These are phyloP conservation scores for Lissocephala sabroskyi DNA, from an alignment of 2,888 invertebrate species.

Conservation along the genomic window DNA sequence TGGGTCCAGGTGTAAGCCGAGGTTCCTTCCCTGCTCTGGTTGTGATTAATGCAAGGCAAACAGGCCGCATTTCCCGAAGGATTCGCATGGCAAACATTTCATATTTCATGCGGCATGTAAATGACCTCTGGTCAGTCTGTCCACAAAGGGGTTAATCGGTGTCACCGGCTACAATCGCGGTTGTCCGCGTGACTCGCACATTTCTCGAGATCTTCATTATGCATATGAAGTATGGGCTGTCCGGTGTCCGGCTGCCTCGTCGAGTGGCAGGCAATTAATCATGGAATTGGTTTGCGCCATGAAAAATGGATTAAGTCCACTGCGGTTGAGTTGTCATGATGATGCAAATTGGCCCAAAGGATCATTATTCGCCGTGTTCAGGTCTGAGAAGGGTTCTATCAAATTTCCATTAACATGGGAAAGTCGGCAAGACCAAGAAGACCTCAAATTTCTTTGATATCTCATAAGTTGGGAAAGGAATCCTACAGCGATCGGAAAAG, in stretches of 20 bases:
- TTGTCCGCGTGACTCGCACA: conserved; percentile 43
- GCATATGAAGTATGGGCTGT: conserved; percentile 4
- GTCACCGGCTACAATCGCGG: conserved; percentile 40
- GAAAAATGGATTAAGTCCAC: conserved; percentile 42
- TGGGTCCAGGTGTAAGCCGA: conserved; percentile 54
- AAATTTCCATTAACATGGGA: no score
- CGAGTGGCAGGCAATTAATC: conserved; percentile 40
- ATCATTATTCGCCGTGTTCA: no score
- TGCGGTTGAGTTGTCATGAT: conserved; percentile 21
- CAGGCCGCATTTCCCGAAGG: conserved; percentile 43
- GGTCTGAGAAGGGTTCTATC: no score
- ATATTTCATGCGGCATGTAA: conserved; percentile 34
- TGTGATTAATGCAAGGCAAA: conserved; percentile 50
- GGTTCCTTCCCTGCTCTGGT: conserved; percentile 1
- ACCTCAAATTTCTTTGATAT: no score
- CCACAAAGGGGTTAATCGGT: conserved; percentile 42
- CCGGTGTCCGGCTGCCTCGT: conserved; percentile 20
- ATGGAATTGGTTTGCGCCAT: conserved; percentile 49
- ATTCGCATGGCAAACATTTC: conserved; percentile 40
- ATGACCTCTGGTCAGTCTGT: conserved; percentile 45
- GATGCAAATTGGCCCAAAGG: not conserved
- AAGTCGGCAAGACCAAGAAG: no score
- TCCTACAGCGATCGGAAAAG: no score
- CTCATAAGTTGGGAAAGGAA: no score
- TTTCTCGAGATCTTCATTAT: conserved; percentile 28